phyloP scores from a whole-genome alignment of 2,113 vertebrate genomes.

The Carollia perspicillata region DNA sequence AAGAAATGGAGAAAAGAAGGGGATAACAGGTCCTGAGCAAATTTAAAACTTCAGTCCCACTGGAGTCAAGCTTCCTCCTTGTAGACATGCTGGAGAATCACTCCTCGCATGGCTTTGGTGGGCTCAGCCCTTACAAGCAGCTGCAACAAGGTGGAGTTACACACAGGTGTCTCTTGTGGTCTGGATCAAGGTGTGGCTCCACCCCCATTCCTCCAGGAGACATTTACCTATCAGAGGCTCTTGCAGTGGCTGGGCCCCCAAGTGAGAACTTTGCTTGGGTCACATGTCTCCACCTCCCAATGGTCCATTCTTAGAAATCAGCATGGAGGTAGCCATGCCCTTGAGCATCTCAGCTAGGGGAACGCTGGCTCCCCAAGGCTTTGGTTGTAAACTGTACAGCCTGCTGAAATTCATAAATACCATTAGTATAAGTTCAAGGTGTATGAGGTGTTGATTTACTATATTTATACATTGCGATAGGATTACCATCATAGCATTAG shows the following conservation, averaged over 20 bases:
- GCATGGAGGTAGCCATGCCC: neutral
- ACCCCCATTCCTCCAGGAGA: rapidly evolving
- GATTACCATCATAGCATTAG: neutral
- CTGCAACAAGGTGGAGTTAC: neutral
- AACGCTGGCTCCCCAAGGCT: neutral
- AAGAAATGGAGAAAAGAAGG: neutral
- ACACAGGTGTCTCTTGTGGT: neutral
- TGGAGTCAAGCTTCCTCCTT: neutral
- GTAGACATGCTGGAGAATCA: neutral
- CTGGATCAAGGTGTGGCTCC: neutral
- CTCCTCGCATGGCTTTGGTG: no score
- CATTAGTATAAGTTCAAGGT: neutral
- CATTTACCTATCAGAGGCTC: no score
- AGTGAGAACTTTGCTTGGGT: neutral
- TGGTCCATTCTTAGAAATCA: neutral
- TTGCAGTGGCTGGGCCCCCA: neutral
- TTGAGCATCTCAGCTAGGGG: neutral
- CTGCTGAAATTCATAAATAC: neutral
- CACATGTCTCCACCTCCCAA: neutral
- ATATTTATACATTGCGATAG: neutral
- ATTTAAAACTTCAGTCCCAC: neutral
- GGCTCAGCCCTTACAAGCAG: no score
- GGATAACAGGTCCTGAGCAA: neutral
- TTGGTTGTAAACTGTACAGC: neutral
- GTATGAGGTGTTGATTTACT: neutral